Evolutionary conservation across 2,113 vertebrate species (phyloP).

Genomic region (Centropristis striata): DNA sequence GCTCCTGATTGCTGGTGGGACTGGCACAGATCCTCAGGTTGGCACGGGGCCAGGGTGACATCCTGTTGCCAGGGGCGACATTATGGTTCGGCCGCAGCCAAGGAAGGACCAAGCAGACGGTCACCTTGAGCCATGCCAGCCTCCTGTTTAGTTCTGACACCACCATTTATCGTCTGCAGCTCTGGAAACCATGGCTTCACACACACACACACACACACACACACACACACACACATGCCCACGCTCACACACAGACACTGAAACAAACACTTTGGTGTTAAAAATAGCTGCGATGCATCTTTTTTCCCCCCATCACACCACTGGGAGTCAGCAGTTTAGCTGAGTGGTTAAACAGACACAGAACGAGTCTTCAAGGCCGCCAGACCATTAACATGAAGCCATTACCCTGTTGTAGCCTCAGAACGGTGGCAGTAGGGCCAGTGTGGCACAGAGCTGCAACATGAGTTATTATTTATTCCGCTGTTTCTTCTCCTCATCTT

Average conservation of each 20-base stretch:
- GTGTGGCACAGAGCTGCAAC: slow-evolving; percentile 10
- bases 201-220: slow-evolving; percentile 38
- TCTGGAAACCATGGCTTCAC: slow-evolving; percentile 58
- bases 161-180: slow-evolving; percentile 74
- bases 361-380: slow-evolving; percentile 35
- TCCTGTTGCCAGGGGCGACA: slow-evolving; percentile 83
- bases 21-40: slow-evolving; percentile 74
- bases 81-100: slow-evolving; percentile 71
- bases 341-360: slow-evolving; percentile 60
- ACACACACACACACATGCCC: slow-evolving; percentile 34
- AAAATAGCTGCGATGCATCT: slow-evolving; percentile 69
- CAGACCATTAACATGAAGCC: slow-evolving; percentile 42
- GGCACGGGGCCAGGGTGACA: slow-evolving; percentile 80
- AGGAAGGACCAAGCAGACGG: slow-evolving; percentile 81
- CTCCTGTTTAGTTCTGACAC: slow-evolving; percentile 78
- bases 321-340: slow-evolving; percentile 69
- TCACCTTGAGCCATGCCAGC: slow-evolving; percentile 86
- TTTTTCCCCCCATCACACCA: slow-evolving; percentile 32
- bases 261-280: slow-evolving; percentile 64
- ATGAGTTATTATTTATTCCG: slow-evolving; percentile 44
- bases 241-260: slow-evolving; percentile 26
- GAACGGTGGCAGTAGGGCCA: slow-evolving; percentile 21
- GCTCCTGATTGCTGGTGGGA: slow-evolving; percentile 67
- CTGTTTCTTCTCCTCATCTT: slow-evolving; percentile 36
- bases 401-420: slow-evolving; percentile 36